A percentile compares a stretch with the other conserved stretches of the same genome.
phyloP scores from a whole-genome alignment of 2,113 vertebrate species.

The Seriola dumerili region DNA sequence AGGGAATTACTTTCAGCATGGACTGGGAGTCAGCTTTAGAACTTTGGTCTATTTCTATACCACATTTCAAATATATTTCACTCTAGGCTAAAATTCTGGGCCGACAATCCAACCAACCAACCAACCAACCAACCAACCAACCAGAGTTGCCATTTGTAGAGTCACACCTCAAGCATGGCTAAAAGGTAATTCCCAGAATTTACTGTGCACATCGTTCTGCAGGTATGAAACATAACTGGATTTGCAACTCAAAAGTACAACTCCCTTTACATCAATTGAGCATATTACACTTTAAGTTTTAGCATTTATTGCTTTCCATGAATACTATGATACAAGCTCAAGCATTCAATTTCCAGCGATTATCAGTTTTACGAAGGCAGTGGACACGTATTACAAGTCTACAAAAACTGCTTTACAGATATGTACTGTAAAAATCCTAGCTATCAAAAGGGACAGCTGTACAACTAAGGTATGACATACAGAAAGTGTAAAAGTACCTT shows the following conservation, averaged over 20 bases:
- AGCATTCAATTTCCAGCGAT: conserved; percentile 94
- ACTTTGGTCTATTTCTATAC: too few species aligned
- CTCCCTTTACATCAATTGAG: conserved; percentile 42
- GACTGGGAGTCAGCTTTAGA: too few species aligned
- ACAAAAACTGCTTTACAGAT: conserved; percentile 95
- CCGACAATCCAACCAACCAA: neutral
- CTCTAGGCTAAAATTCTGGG: neutral
- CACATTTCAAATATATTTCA: neutral
- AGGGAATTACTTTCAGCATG: too few species aligned
- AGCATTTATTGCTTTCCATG: conserved; percentile 99
- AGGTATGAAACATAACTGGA: neutral
- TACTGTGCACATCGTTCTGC: neutral
- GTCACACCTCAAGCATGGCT: neutral
- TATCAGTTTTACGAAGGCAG: conserved; percentile 93
- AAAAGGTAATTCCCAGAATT: neutral
- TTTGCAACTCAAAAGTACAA: conserved; percentile 8
- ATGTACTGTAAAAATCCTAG: conserved; percentile 92
- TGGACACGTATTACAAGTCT: conserved; percentile 94
- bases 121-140: too few species aligned
- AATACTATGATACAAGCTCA: conserved; percentile 97
- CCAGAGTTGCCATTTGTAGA: neutral
- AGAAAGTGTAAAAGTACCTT: conserved; percentile 65
- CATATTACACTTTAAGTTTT: conserved; percentile 85
- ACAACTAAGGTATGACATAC: conserved; percentile 84
- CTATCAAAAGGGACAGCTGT: conserved; percentile 95